phyloP scores from a whole-genome alignment of 2,113 vertebrate genomes.

The Jaculus jaculus region DNA sequence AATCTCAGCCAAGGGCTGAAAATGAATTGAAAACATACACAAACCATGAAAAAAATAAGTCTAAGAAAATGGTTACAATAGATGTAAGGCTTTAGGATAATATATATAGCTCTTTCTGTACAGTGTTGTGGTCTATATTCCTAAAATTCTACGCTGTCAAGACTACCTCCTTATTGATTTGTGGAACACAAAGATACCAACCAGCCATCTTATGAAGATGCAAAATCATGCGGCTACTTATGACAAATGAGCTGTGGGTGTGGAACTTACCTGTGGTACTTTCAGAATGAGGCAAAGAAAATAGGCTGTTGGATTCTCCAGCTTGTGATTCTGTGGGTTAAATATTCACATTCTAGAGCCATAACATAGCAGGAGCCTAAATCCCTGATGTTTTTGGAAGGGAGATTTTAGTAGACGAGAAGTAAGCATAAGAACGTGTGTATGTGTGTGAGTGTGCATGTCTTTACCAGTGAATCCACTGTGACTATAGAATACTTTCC shows the following conservation, averaged over 20 bases:
- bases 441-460: not conserved
- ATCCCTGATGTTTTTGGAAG: not conserved
- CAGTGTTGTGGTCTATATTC: not conserved
- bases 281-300: not conserved
- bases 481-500: not conserved
- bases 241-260: not conserved
- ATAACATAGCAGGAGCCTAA: not conserved
- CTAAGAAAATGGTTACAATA: not conserved
- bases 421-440: not conserved
- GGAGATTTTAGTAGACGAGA: not conserved
- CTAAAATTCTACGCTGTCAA: not conserved
- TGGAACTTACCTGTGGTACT: not conserved
- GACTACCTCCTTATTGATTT: not conserved
- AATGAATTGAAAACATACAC: not conserved
- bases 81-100: not conserved
- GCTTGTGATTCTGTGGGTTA: not conserved
- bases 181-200: not conserved
- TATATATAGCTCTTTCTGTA: not conserved
- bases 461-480: not conserved
- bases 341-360: not conserved
- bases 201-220: not conserved
- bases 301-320: not conserved
- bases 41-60: not conserved
- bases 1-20: not conserved
- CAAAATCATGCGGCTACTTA: not conserved